Evolutionary conservation across 1,140 invertebrate species (phyloP).

Genomic region (Drosophila lowei): DNA sequence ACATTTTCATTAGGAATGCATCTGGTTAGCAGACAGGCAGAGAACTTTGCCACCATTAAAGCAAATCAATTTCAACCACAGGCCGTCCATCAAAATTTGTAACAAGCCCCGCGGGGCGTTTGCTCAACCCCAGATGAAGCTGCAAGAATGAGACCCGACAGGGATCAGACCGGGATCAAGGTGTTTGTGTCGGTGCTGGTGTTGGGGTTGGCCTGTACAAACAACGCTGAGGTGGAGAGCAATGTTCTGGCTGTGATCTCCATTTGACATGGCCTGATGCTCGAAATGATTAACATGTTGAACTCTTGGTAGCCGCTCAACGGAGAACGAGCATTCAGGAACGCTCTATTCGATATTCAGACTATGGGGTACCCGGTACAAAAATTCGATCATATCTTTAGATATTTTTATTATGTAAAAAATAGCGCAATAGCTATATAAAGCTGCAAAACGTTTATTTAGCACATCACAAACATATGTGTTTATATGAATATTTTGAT

Average conservation of each 20-base stretch:
- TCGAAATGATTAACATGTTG: slow-evolving; percentile 79
- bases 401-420: too few relatives aligned
- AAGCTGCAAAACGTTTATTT: too few relatives aligned
- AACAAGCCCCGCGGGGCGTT: slow-evolving; percentile 71
- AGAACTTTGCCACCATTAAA: slow-evolving; percentile 74
- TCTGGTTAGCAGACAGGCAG: slow-evolving; percentile 16
- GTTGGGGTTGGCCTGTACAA: slow-evolving; percentile 11
- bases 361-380: too few relatives aligned
- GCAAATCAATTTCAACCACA: slow-evolving; percentile 75
- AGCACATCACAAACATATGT: too few relatives aligned
- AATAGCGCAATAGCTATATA: too few relatives aligned
- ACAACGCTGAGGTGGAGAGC: slow-evolving; percentile 8
- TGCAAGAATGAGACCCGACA: not conserved
- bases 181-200: not conserved
- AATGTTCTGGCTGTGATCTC: slow-evolving; percentile 37
- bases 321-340: too few relatives aligned
- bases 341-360: too few relatives aligned
- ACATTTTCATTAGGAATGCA: slow-evolving; percentile 59
- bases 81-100: slow-evolving; percentile 77
- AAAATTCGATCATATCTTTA: too few relatives aligned
- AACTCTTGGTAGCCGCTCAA: slow-evolving; percentile 20
- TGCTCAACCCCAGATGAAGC: slow-evolving; percentile 32
- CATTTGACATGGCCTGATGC: slow-evolving; percentile 63
- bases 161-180: not conserved
- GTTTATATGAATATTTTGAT: too few relatives aligned